Conservation (phyloP, 1,140 invertebrate species). For the Microvelia longipes region DNA sequence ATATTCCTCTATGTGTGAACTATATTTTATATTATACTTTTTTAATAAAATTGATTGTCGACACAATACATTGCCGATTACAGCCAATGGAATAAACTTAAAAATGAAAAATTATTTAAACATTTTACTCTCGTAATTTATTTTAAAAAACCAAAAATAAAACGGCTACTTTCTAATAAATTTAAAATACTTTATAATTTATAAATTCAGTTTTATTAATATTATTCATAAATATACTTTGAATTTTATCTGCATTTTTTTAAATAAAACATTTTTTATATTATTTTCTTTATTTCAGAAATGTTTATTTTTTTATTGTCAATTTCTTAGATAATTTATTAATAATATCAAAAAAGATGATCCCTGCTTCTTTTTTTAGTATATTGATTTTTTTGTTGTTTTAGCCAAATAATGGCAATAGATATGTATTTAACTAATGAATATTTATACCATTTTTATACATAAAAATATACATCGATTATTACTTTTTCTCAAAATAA, state of each 20-base stretch:
- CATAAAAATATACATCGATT: no score
- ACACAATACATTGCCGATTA: conserved; percentile 11
- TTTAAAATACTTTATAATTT: not conserved
- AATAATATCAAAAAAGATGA: no score
- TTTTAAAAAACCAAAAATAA: no score
- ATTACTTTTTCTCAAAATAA: no score
- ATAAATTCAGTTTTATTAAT: not conserved
- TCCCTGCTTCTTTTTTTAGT: no score
- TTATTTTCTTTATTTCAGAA: not conserved
- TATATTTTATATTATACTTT: not conserved
- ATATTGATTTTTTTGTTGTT: no score
- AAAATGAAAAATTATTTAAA: not conserved
- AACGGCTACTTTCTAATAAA: not conserved
- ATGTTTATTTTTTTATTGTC: no score
- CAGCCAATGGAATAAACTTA: conserved; percentile 12
- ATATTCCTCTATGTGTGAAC: not conserved
- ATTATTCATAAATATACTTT: not conserved
- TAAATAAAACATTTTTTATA: conserved; percentile 1
- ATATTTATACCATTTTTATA: no score
- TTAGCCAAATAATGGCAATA: no score
- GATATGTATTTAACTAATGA: no score
- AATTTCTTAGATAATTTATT: no score
- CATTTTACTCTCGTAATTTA: not conserved
- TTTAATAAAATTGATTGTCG: conserved; percentile 12
- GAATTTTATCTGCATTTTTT: not conserved